Evolutionary conservation across 2,113 vertebrate species (phyloP).

Genomic region (Sorex araneus): DNA sequence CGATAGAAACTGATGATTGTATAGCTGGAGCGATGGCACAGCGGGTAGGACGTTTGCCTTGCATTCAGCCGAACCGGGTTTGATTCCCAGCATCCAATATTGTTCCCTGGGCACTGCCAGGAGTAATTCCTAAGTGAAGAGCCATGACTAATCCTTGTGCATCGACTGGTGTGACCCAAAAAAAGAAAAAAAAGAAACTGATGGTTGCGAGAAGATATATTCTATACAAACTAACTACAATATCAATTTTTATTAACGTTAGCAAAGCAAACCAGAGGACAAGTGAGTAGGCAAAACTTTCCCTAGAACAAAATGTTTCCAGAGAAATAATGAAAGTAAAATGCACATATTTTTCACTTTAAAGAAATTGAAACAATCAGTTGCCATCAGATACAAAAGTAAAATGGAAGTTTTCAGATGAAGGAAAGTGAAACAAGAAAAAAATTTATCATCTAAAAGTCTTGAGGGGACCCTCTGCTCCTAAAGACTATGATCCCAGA

Average conservation of each 20-base stretch:
- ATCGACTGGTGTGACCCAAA: too few species aligned
- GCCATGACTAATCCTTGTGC: too few species aligned
- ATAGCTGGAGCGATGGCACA: too few species aligned
- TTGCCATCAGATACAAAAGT: conserved; percentile 34
- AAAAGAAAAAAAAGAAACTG: too few species aligned
- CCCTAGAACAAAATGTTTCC: conserved; percentile 23
- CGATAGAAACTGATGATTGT: neutral
- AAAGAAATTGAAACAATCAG: neutral
- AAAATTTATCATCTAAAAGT: conserved; percentile 48
- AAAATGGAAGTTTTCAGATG: conserved; percentile 40
- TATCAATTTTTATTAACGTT: neutral
- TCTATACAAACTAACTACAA: neutral
- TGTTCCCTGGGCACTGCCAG: too few species aligned
- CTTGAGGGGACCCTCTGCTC: too few species aligned
- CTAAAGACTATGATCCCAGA: too few species aligned
- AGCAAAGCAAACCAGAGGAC: neutral
- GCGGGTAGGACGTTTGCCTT: too few species aligned
- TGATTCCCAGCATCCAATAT: too few species aligned
- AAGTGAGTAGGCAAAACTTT: neutral
- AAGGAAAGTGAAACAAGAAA: conserved; percentile 42
- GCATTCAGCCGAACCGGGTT: too few species aligned
- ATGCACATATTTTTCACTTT: conserved; percentile 27
- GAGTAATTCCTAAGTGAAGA: too few species aligned
- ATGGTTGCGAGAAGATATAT: neutral
- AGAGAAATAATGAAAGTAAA: conserved; percentile 20